phyloP scores from a whole-genome alignment of 2,113 vertebrate genomes.

The Beaufortia kweichowensis region DNA sequence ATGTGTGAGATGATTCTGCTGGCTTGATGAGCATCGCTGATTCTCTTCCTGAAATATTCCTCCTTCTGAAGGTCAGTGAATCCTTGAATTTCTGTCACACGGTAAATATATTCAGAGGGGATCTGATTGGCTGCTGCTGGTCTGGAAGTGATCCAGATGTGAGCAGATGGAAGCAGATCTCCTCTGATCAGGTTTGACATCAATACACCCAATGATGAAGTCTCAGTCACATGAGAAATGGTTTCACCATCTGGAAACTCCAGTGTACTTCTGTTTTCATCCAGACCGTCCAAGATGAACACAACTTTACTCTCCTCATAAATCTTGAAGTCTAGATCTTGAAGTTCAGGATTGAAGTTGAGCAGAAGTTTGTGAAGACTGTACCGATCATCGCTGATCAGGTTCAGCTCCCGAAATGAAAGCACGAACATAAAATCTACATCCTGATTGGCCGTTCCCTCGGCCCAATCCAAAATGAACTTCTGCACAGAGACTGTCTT shows the following conservation, averaged over 20 bases:
- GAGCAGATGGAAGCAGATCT: slow-evolving; percentile 29
- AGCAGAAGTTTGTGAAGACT: slow-evolving; percentile 29
- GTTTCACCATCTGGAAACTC: not conserved
- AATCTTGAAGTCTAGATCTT: not conserved
- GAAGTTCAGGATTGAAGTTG: slow-evolving; percentile 7
- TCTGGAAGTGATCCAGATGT: not conserved
- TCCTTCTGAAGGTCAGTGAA: slow-evolving; percentile 44
- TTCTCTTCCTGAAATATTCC: slow-evolving; percentile 31
- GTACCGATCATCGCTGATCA: not conserved
- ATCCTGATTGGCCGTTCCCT: not conserved
- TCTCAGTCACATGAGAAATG: not conserved
- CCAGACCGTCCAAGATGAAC: not conserved
- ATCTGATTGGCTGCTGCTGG: slow-evolving; percentile 33
- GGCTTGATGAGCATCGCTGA: not conserved
- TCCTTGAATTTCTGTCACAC: slow-evolving; percentile 43
- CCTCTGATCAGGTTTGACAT: slow-evolving; percentile 31
- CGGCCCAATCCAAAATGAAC: not conserved
- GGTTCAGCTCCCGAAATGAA: slow-evolving; percentile 46
- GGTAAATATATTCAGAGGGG: slow-evolving; percentile 18
- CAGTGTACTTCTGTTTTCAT: not conserved
- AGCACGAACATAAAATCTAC: not conserved
- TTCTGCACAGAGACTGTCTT: not conserved
- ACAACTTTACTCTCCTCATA: slow-evolving; percentile 3
- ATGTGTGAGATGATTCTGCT: not conserved
- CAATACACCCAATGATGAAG: slow-evolving; percentile 28